These are phyloP conservation scores for Stictocephala bisonia DNA, from an alignment of 2,888 invertebrate genomes.

Conservation along the genomic window DNA sequence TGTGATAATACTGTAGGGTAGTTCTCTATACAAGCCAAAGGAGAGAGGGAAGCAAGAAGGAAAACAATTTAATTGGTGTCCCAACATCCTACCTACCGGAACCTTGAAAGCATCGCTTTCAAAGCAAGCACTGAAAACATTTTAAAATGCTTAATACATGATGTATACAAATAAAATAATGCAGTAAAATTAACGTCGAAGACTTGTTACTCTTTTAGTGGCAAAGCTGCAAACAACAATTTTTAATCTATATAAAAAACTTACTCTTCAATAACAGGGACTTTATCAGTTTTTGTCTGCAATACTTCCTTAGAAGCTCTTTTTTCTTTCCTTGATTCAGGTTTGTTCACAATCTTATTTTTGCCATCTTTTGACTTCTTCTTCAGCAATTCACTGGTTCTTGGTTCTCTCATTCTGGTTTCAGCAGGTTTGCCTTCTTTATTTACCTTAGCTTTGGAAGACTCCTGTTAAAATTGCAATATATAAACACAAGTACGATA, in stretches of 20 bases:
- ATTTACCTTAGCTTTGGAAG: slow-evolving; percentile 24
- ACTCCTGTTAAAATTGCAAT: slow-evolving; percentile 35
- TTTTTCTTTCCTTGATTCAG: slow-evolving; percentile 10
- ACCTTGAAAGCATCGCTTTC: too few relatives aligned
- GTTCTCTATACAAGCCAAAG: too few relatives aligned
- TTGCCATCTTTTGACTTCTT: slow-evolving; percentile 50
- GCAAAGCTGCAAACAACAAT: neutral
- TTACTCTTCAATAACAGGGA: slow-evolving; percentile 3
- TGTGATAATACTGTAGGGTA: too few relatives aligned
- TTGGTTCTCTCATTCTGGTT: slow-evolving; percentile 14
- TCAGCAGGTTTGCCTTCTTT: slow-evolving; percentile 33
- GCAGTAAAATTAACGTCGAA: neutral
- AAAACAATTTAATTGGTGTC: too few relatives aligned
- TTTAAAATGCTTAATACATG: slow-evolving; percentile 61
- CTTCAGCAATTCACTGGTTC: slow-evolving; percentile 31
- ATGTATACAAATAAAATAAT: slow-evolving; percentile 45
- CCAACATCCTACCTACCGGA: too few relatives aligned
- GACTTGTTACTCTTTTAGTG: neutral
- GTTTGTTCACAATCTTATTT: slow-evolving; percentile 53
- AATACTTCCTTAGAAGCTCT: neutral
- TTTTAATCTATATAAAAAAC: neutral
- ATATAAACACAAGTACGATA: too few relatives aligned
- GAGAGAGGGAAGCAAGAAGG: too few relatives aligned
- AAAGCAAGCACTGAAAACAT: too few relatives aligned
- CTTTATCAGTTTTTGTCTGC: neutral